Base-by-base conservation (phyloP, 2,113 vertebrate species). In the Thalassarche chlororhynchos region DNA sequence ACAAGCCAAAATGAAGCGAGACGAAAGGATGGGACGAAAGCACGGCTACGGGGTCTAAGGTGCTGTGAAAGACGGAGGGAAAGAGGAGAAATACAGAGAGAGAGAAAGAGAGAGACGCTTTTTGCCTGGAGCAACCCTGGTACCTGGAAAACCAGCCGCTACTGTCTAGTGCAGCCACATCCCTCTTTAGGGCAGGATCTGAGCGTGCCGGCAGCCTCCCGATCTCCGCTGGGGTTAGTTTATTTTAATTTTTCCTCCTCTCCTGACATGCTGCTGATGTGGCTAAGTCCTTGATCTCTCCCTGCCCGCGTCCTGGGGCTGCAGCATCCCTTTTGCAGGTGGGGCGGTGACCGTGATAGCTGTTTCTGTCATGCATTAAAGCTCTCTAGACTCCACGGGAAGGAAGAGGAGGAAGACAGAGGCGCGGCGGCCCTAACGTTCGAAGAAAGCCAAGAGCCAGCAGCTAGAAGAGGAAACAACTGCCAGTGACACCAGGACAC, bases 91-190 rank as follows among this genome's bases (percentile, higher is more conserved):
- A 83, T 49, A 96, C 49, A 93, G 83, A 88, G 44, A 92, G 87
- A 79, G 65, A 92, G 34, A 74, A 52, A 92, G 70, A 96, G 95
- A 96, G 69, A 92, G 97, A 97, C 57, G 87, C 97, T 91, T 89
- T 98, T 97, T 96, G 97, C 98, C 98, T 98, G 98, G 97, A 97
- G 98, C 68, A 89, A 97, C 96, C 96, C 98, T 98, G 98, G 98
- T 98, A 98, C 98, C 98, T 98, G 98, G 98, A 97, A 98, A 95
- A 98, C 98, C 98, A 98, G 97, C 98, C 92, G 97, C 98, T 98
- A 98, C 97, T 94, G 82, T 96, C 97, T 98, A 98, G 96, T 87
- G 97, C 95, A 96, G 97, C 95, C 97, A 94, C 97, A 86, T 95
- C 97, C 80, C 96, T 97, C 96, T 96, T 98, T 92, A 92, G 96